Percentiles rank a stretch among this genome's conserved stretches.
phyloP scores from a whole-genome alignment of 2,888 invertebrate genomes.

The Perdita meconis region DNA sequence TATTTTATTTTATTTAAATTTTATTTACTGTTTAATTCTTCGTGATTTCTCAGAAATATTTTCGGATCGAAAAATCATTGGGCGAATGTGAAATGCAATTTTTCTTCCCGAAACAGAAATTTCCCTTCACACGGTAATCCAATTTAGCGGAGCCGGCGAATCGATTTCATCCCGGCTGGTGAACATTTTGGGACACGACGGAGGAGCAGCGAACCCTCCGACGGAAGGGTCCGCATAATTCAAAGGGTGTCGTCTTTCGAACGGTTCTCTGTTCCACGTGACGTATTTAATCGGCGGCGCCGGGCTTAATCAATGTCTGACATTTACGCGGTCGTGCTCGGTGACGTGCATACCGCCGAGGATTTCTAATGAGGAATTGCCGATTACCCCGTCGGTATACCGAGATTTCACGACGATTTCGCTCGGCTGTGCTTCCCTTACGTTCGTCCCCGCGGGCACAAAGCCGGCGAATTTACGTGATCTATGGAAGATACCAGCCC shows the following conservation, averaged over 20 bases:
- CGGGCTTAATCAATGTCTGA: conserved; percentile 71
- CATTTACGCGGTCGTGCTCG: conserved; percentile 55
- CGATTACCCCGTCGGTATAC: conserved; percentile 57
- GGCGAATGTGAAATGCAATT: not conserved
- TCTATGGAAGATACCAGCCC: conserved; percentile 40
- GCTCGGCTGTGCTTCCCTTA: conserved; percentile 8
- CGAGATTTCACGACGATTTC: conserved; percentile 51
- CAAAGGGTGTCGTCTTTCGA: conserved; percentile 58
- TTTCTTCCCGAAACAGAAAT: not conserved
- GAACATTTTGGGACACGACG: not conserved
- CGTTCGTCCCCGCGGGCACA: conserved; percentile 17
- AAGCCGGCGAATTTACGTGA: conserved; percentile 51
- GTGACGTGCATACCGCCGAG: conserved; percentile 56
- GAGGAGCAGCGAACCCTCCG: not conserved
- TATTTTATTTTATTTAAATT: too few relatives aligned
- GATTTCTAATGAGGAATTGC: conserved; percentile 70
- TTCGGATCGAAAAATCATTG: not conserved
- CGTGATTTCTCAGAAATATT: not conserved
- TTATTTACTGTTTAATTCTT: too few relatives aligned
- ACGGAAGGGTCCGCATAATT: conserved; percentile 59
- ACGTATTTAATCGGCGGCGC: conserved; percentile 66
- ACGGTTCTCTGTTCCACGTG: conserved; percentile 39
- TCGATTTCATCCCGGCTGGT: not conserved
- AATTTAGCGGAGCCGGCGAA: not conserved
- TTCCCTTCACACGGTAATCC: not conserved